These are phyloP conservation scores for Holotrichia oblita DNA, from an alignment of 1,140 invertebrate species.

Conservation along the genomic window DNA sequence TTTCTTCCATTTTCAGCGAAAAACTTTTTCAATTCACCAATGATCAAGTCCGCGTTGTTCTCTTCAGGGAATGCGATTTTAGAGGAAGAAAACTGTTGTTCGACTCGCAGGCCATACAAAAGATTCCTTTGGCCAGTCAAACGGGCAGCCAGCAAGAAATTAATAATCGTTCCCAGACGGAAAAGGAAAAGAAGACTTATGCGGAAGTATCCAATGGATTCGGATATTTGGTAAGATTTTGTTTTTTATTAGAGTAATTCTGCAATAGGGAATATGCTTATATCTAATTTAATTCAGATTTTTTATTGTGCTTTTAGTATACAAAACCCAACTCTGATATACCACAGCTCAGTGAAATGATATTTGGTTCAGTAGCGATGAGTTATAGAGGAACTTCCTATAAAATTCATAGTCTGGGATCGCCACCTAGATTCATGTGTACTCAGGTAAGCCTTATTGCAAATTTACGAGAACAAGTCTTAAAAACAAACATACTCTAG, in stretches of 20 bases:
- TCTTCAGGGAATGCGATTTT: slow-evolving; percentile 87
- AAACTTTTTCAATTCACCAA: slow-evolving; percentile 65
- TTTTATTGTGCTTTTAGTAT: slow-evolving; percentile 61
- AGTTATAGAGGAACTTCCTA: slow-evolving; percentile 84
- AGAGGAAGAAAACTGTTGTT: slow-evolving; percentile 83
- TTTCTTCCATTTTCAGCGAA: slow-evolving; percentile 54
- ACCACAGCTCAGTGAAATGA: slow-evolving; percentile 83
- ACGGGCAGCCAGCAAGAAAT: slow-evolving; percentile 39
- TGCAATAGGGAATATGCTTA: background rate
- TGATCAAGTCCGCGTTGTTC: slow-evolving; percentile 78
- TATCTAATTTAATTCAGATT: background rate
- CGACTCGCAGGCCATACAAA: slow-evolving; percentile 80
- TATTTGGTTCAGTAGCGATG: slow-evolving; percentile 89
- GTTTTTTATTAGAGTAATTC: background rate
- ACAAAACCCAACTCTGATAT: slow-evolving; percentile 74
- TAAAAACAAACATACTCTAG: background rate
- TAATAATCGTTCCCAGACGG: slow-evolving; percentile 39
- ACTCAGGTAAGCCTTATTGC: slow-evolving; percentile 71
- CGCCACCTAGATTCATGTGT: slow-evolving; percentile 76
- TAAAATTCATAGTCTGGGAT: slow-evolving; percentile 81
- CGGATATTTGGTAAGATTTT: slow-evolving; percentile 64
- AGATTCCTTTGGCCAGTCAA: slow-evolving; percentile 61
- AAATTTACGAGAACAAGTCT: slow-evolving; percentile 21
- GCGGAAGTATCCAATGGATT: slow-evolving; percentile 66
- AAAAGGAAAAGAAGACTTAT: slow-evolving; percentile 54